These are phyloP conservation scores for Sandelia bainsii DNA, from an alignment of 2,797 vertebrate genomes.

Conservation along the genomic window DNA sequence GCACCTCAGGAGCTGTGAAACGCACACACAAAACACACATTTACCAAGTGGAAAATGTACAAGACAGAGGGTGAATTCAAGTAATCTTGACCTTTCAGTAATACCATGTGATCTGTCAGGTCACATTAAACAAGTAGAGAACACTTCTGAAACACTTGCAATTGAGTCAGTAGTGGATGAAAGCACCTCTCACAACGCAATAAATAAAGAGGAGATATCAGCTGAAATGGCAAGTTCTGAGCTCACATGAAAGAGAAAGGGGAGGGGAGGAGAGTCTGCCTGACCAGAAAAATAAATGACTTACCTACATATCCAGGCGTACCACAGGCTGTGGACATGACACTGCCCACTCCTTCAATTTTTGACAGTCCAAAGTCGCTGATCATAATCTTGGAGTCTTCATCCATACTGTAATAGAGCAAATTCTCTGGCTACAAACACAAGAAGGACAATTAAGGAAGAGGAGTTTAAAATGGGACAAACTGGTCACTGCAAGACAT, in stretches of 20 bases:
- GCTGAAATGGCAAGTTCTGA: slow-evolving; percentile 43
- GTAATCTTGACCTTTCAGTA: slow-evolving; percentile 64
- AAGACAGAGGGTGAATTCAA: slow-evolving; percentile 35
- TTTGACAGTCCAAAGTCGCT: slow-evolving; percentile 97
- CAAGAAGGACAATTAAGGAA: background rate
- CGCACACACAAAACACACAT: slow-evolving; percentile 15
- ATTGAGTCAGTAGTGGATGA: slow-evolving; percentile 67
- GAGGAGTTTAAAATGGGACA: background rate
- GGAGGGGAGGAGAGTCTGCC: slow-evolving; percentile 10
- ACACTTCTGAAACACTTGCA: slow-evolving; percentile 72
- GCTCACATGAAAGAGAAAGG: slow-evolving; percentile 45
- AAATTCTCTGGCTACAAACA: slow-evolving; percentile 93
- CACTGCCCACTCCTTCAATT: slow-evolving; percentile 92
- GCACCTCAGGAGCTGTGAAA: slow-evolving; percentile 91
- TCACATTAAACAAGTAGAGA: slow-evolving; percentile 63
- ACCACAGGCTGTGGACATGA: slow-evolving; percentile 96
- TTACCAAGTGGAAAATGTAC: slow-evolving; percentile 26
- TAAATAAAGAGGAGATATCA: slow-evolving; percentile 56
- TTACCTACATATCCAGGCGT: slow-evolving; percentile 98
- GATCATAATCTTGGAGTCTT: slow-evolving; percentile 99
- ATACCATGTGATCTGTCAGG: slow-evolving; percentile 47
- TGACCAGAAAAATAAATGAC: slow-evolving; percentile 47
- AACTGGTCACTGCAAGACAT: background rate
- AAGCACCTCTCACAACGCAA: slow-evolving; percentile 64
- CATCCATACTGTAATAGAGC: slow-evolving; percentile 96